Conservation (phyloP, 2,888 invertebrate genomes). For the Epiperipatus broadwayi region DNA sequence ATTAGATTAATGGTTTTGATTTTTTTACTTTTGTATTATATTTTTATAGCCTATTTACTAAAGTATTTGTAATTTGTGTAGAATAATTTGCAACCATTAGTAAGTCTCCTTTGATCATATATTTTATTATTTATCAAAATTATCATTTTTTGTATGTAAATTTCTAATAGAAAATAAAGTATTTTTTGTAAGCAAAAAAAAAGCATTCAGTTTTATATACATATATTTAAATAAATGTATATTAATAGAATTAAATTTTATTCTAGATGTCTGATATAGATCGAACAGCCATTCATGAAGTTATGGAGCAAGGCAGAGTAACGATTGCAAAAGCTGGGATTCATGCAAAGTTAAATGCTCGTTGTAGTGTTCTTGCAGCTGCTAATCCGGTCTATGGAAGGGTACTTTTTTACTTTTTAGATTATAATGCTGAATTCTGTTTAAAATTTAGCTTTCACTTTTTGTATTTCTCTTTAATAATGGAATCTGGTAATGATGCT, state of each 20-base stretch:
- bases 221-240: background rate
- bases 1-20: no score
- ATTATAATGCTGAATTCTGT: no score
- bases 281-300: conserved; percentile 96
- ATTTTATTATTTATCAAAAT: conserved; percentile 3
- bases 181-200: no score
- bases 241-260: background rate
- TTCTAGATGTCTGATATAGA: conserved; percentile 96
- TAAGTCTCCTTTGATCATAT: conserved; percentile 18
- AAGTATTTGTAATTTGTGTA: no score
- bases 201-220: background rate
- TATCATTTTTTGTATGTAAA: background rate
- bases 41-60: no score
- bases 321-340: conserved; percentile 97
- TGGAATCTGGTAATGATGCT: no score
- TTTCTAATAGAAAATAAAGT: conserved; percentile 8
- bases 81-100: no score
- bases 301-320: conserved; percentile 90
- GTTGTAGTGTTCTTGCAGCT: conserved; percentile 95
- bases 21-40: no score
- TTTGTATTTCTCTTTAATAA: no score
- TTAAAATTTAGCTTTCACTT: background rate
- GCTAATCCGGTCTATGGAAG: conserved; percentile 96
- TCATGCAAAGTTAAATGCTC: conserved; percentile 86
- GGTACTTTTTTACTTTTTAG: conserved; percentile 36